phyloP scores from a whole-genome alignment of 35 echinoderm and acorn worm species.

The Apostichopus japonicus region DNA sequence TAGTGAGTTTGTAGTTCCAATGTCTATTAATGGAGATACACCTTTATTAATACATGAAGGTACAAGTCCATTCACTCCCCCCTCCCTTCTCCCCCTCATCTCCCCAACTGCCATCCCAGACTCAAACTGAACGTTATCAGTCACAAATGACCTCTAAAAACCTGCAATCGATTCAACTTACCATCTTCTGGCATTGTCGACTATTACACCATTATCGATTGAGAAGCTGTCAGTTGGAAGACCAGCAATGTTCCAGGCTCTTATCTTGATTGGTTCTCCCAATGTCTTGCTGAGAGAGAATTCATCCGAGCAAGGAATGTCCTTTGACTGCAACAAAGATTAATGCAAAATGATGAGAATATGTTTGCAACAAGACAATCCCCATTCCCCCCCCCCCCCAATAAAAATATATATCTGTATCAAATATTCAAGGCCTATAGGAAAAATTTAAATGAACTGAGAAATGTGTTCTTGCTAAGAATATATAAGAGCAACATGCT shows the following conservation, averaged over 20 bases:
- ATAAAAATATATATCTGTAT: not conserved
- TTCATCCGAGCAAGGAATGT: conserved; percentile 86
- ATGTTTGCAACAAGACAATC: not conserved
- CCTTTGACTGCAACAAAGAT: conserved; percentile 65
- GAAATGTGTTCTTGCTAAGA: not conserved
- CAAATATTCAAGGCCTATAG: not conserved
- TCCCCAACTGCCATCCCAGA: no score
- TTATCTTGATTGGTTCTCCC: conserved; percentile 98
- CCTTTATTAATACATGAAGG: no score
- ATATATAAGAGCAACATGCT: no score
- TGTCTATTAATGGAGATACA: no score
- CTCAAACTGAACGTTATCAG: no score
- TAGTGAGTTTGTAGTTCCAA: no score
- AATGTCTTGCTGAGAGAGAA: conserved; percentile 95
- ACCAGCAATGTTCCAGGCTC: conserved; percentile 99
- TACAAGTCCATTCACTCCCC: no score
- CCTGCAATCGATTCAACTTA: conserved; percentile 32
- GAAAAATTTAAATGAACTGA: not conserved
- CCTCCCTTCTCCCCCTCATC: no score
- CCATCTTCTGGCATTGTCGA: conserved; percentile 99
- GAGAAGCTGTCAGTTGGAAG: conserved; percentile 98
- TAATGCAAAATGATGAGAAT: not conserved
- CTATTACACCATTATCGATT: conserved; percentile 98
- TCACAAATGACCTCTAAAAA: no score
- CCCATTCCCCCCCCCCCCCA: not conserved